Percentiles rank a stretch among this genome's conserved stretches.
Evolutionary conservation across 2,797 vertebrate genomes (phyloP).

Genomic region (Geotrypetes seraphini): DNA sequence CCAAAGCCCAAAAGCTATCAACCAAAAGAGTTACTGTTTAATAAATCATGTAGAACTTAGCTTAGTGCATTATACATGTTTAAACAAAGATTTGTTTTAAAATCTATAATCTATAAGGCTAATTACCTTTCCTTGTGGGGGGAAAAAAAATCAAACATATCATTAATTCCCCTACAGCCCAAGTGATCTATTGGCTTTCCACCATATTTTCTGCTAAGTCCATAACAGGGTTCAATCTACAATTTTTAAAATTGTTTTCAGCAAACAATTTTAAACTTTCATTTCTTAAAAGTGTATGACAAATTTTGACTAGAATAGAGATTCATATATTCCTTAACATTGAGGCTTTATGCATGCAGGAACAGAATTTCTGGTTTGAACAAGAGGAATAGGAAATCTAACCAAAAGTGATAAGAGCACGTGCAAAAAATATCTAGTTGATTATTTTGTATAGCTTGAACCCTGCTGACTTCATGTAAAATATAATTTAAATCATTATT

Average conservation of each 20-base stretch:
- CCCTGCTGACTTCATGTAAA: constrained; percentile 37
- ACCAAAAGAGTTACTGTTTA: constrained; percentile 3
- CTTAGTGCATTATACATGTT: constrained; percentile 1
- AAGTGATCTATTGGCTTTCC: constrained; percentile 16
- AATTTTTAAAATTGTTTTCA: too few species aligned
- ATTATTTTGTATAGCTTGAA: constrained; percentile 43
- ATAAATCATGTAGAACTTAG: constrained; percentile 1
- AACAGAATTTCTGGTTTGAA: not conserved
- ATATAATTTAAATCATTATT: constrained; percentile 21
- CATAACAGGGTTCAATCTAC: constrained; percentile 55
- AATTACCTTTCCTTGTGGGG: not conserved
- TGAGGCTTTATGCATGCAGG: not conserved
- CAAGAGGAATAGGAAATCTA: not conserved
- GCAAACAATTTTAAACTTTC: too few species aligned
- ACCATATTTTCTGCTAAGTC: constrained; percentile 18
- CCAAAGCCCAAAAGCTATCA: too few species aligned
- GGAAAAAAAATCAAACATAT: not conserved
- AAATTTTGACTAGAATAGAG: too few species aligned
- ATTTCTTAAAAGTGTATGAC: too few species aligned
- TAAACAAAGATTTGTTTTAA: too few species aligned
- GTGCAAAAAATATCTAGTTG: not conserved
- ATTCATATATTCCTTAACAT: too few species aligned
- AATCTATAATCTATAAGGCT: not conserved
- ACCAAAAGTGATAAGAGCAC: not conserved
- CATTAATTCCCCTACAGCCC: not conserved